Evolutionary conservation across 2,888 invertebrate genomes (phyloP), one percentile per base, ranked within the genome.

Genomic region (Mallateleia sp.): DNA sequence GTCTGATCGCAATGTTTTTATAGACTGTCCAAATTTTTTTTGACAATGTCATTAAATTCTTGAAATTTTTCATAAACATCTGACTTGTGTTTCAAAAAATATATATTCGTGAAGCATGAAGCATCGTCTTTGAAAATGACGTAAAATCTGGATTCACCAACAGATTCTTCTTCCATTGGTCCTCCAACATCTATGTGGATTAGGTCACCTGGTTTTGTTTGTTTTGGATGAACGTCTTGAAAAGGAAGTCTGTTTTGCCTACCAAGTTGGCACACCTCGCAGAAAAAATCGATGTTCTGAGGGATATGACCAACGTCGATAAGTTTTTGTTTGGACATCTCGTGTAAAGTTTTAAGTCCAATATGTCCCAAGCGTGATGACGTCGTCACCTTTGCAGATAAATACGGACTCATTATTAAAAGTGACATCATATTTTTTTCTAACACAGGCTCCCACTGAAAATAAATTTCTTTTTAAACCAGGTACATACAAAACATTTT

Each of bases 231-330:
- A 18, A 22, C 22, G 11, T 81, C 72, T 2, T 78, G 24, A 18
- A 86, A 86, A n/a, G 74, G 72, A 6, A 80, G 60, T 20, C 83
- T 72, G 45, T 86, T 78, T 11, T 66, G 62, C 34, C 86, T 81
- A 7, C 67, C 74, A 0, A 78, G 32, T 25, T 84, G 77, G 34
- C 81, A 86, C 0, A 83, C 60, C 22, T 88, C 60, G n/a, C 88
- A 84, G 25, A 86, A 64, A 22, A 86, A 84, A 15, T 86, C 56
- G 25, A 22, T 2, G 22, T 60, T 28, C 24, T 54, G 42, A 52
- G 18, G 45, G 2, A n/a, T n/a, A n/a, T n/a, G 45, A n/a, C 45
- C 45, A n/a, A 45, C 7, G n/a, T 45, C 45, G n/a, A 45, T 45
- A 14, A 38, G 15, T 45, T 3, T 3, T 9, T 69, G 60, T 24